Evolutionary conservation across 2,113 vertebrate species (phyloP).

Genomic region (Phyllostomus hastatus): DNA sequence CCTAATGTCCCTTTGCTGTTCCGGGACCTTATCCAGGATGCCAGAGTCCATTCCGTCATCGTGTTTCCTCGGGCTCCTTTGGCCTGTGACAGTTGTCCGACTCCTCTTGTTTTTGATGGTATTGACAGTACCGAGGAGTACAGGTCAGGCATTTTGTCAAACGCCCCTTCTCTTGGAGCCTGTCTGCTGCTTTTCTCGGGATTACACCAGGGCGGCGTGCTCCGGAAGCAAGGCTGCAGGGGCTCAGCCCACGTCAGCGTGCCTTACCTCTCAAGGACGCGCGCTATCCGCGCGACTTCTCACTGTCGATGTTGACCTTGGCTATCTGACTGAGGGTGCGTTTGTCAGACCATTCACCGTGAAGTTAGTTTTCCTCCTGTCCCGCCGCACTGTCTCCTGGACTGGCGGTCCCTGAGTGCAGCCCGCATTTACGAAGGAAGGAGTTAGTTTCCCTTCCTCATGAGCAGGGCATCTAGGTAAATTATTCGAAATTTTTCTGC

Average conservation of each 20-base stretch:
- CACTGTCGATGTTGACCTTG: background rate
- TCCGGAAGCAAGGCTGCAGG: background rate
- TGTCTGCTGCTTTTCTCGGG: background rate
- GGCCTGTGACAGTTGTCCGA: background rate
- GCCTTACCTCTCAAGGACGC: background rate
- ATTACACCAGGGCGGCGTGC: background rate
- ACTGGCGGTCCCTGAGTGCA: background rate
- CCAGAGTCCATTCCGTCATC: background rate
- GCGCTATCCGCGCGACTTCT: too few relatives aligned
- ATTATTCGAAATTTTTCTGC: background rate
- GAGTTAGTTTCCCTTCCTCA: background rate
- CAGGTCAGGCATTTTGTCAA: background rate
- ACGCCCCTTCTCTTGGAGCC: background rate
- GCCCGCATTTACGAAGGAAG: background rate
- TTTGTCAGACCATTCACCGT: background rate
- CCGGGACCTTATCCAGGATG: background rate
- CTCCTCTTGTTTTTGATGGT: background rate
- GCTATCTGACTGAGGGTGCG: background rate
- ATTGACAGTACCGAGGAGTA: background rate
- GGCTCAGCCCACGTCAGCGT: background rate
- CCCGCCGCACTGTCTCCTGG: background rate
- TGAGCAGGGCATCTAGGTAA: background rate
- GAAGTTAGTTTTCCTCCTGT: background rate
- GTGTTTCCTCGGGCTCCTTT: background rate
- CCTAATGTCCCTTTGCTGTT: background rate